Conservation (phyloP, 2,888 invertebrate species). For the Micropterix aruncella region DNA sequence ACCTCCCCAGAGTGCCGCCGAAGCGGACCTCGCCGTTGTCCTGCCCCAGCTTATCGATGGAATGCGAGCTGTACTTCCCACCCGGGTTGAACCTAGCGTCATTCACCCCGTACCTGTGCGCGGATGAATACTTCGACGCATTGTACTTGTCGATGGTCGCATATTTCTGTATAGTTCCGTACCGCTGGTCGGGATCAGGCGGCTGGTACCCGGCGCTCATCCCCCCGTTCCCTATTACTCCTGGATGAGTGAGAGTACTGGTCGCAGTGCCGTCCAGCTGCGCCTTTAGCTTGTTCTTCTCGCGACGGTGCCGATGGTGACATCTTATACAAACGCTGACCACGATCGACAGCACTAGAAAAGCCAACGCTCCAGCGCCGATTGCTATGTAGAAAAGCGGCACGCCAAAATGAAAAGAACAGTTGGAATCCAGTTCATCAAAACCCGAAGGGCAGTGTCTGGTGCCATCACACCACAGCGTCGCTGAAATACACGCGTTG, state of each 20-base stretch:
- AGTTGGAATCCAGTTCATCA: constrained; percentile 66
- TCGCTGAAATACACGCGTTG: constrained; percentile 65
- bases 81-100: constrained; percentile 35
- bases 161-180: constrained; percentile 37
- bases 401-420: constrained; percentile 52
- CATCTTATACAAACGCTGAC: constrained; percentile 44
- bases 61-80: constrained; percentile 15
- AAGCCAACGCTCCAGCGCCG: constrained; percentile 45
- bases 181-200: constrained; percentile 13
- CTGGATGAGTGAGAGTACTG: constrained; percentile 41
- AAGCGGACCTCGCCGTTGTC: constrained; percentile 18
- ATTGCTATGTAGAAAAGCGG: constrained; percentile 52
- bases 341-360: constrained; percentile 42
- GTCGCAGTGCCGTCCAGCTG: constrained; percentile 41
- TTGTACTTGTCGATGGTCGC: constrained; percentile 40
- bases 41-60: constrained; percentile 25
- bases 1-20: constrained; percentile 11
- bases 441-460: constrained; percentile 69
- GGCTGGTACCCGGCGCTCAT: constrained; percentile 15
- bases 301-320: constrained; percentile 42
- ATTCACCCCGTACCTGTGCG: constrained; percentile 23
- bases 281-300: constrained; percentile 37
- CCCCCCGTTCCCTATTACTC: constrained; percentile 37
- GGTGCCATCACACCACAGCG: constrained; percentile 69
- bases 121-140: constrained; percentile 37